Evolutionary conservation across 1,140 invertebrate species (phyloP).

Genomic region (Drosophila cardini): DNA sequence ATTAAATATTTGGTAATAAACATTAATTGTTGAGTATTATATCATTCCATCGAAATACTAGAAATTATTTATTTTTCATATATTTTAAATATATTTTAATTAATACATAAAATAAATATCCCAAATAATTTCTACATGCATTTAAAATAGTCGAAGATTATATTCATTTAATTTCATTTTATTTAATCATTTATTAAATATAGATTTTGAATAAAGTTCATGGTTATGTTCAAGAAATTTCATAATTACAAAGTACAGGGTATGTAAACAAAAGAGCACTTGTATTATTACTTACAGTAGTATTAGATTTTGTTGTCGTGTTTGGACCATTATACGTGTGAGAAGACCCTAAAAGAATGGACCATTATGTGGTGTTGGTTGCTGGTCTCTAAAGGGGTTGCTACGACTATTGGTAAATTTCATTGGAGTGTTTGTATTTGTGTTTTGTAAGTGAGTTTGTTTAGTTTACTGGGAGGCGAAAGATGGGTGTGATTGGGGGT

Average conservation of each 20-base stretch:
- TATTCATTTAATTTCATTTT: too few species aligned
- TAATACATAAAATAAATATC: too few species aligned
- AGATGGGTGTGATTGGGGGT: background rate
- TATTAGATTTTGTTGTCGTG: constrained; percentile 2
- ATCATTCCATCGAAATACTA: too few species aligned
- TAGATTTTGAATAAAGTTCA: too few species aligned
- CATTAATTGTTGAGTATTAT: too few species aligned
- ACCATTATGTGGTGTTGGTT: constrained; percentile 34
- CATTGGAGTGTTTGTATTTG: constrained; percentile 38
- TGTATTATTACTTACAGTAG: constrained; percentile 22
- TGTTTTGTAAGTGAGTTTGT: constrained; percentile 38
- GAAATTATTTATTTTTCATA: too few species aligned
- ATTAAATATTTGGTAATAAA: too few species aligned
- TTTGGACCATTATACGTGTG: constrained; percentile 18
- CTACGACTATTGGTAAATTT: constrained; percentile 46
- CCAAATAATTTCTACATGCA: too few species aligned
- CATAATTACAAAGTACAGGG: background rate
- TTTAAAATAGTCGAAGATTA: too few species aligned
- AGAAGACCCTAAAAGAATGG: constrained; percentile 15
- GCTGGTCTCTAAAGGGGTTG: constrained; percentile 31
- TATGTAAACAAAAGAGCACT: background rate
- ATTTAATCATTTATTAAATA: too few species aligned
- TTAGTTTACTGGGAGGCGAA: constrained; percentile 13
- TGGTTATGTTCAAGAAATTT: background rate
- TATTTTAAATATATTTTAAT: too few species aligned